phyloP scores from a whole-genome alignment of 2,113 vertebrate species.

The Sylvietta virens region DNA sequence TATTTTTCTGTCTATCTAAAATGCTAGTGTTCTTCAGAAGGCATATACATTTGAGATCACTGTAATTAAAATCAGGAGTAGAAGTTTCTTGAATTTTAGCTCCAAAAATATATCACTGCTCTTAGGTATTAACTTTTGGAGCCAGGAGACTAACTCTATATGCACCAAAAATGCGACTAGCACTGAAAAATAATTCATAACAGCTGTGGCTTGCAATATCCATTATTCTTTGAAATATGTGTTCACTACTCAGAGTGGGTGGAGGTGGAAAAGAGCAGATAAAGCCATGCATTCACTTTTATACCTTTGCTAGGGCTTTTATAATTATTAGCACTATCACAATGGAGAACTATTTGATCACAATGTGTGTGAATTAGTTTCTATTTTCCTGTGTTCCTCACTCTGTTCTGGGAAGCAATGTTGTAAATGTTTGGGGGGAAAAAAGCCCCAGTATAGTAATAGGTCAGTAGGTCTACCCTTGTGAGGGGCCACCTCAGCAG shows the following conservation, averaged over 20 bases:
- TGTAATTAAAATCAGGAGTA: neutral
- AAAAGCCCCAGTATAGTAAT: neutral
- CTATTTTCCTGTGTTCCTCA: neutral
- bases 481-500: neutral
- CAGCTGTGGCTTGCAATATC: constrained; percentile 23
- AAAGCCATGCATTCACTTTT: neutral
- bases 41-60: neutral
- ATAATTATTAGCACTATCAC: neutral
- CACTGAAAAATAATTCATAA: constrained; percentile 29
- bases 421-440: neutral
- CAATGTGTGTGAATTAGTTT: neutral
- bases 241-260: neutral
- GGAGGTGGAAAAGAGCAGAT: neutral
- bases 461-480: neutral
- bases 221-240: neutral
- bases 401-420: neutral
- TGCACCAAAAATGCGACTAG: constrained; percentile 4
- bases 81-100: neutral
- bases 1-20: neutral
- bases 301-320: neutral
- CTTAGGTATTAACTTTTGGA: neutral
- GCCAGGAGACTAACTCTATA: neutral
- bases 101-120: neutral
- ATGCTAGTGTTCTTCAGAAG: neutral
- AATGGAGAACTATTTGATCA: neutral